Evolutionary conservation across 2,797 vertebrate genomes (phyloP).

Genomic region (Hypotaenidia philippensis): DNA sequence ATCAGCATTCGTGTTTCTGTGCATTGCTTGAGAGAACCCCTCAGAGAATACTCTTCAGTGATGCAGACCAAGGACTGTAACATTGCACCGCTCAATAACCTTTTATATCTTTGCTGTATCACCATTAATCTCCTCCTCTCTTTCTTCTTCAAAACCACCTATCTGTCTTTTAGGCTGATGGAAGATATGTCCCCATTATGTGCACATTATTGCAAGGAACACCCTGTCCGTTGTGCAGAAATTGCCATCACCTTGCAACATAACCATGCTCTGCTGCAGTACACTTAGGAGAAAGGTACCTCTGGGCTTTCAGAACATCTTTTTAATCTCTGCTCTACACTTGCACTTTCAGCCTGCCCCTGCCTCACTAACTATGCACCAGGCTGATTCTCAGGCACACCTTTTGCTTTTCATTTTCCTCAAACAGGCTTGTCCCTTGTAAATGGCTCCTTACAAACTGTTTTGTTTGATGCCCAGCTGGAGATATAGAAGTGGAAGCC

Average conservation of each 20-base stretch:
- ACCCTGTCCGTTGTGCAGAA: neutral
- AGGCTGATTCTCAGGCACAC: neutral
- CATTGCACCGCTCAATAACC: neutral
- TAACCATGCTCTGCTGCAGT: neutral
- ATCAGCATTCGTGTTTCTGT: neutral
- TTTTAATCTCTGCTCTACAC: neutral
- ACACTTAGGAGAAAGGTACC: neutral
- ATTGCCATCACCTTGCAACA: neutral
- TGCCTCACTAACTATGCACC: neutral
- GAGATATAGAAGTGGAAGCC: neutral
- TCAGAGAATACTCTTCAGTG: neutral
- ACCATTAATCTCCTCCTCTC: neutral
- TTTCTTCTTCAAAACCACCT: neutral
- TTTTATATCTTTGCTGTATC: conserved; percentile 4
- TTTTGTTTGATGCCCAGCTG: neutral
- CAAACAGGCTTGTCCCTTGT: neutral
- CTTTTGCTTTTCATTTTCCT: neutral
- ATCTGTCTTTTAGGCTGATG: neutral
- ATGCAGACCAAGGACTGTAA: neutral
- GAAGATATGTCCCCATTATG: neutral
- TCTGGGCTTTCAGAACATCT: neutral
- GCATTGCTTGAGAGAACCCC: neutral
- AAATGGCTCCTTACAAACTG: neutral
- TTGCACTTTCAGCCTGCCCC: neutral
- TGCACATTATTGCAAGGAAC: neutral